Evolutionary conservation across 2,113 vertebrate genomes (phyloP), one percentile per base, ranked within the genome.

Genomic region (Garra rufa): DNA sequence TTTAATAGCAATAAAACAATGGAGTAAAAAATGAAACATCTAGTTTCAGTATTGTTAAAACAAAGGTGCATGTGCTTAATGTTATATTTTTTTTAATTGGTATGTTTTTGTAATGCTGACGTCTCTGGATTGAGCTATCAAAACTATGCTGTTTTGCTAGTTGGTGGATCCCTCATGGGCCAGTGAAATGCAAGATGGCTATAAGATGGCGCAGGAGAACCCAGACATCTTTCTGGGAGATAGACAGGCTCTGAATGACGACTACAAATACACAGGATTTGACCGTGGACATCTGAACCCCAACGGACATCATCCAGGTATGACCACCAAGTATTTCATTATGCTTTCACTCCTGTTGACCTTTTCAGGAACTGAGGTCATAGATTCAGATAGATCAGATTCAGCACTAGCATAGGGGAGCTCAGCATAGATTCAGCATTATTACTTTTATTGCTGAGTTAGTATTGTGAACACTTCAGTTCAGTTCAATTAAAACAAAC

Each of bases 271-370:
- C 83, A 93, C 94, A 52, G 93, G 94, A 34, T 94, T 93, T 24
- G 91, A 94, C 86, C 92, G 93, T 3, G 94, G 94, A 57, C 94
- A 95, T 86, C 93, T 95, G 19, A 94, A 94, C 87, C 93, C 94
- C 34, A 95, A 93, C 0, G 92, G 93, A 75, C 92, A 94, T 88
- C 94, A 95, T 85, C 82, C 93, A 91, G 94, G 93, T 87, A 76
- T 24, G 15, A 50, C 43, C 59, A 1, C 34, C 43, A 30, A 44
- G 73, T n/a, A 24, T 11, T 75, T 55, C 19, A 21, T 2, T 55
- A 21, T 38, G 15, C 7, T 2, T 46, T 80, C 15, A 46, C n/a
- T 80, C 8, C 13, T 67, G 26, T 17, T 38, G 63, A 67, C 63
- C 30, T 67, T 67, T 67, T 21, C 17, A 67, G 28, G 4, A 6